Conservation (phyloP, 2,888 invertebrate species). For the Capitulum mitella region DNA sequence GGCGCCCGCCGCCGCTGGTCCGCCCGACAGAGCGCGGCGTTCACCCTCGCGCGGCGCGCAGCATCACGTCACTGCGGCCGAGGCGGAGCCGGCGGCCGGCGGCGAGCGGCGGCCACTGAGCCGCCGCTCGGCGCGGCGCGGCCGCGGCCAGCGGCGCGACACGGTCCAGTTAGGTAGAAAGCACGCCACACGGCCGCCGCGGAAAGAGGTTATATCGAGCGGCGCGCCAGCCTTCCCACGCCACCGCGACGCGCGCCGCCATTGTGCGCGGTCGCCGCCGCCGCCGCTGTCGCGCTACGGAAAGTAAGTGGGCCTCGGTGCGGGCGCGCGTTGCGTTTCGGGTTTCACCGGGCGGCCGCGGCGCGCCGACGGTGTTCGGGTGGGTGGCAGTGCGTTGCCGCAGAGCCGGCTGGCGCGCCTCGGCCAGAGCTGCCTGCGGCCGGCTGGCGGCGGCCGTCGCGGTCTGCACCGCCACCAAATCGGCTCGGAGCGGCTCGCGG, state of each 20-base stretch:
- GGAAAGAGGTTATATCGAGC: not conserved
- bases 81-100: not conserved
- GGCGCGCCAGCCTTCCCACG: not conserved
- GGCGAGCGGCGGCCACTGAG: no score
- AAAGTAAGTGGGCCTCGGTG: not conserved
- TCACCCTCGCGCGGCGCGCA: not conserved
- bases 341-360: not conserved
- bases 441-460: not conserved
- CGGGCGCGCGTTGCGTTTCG: not conserved
- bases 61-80: not conserved
- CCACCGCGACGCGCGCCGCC: not conserved
- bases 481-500: not conserved
- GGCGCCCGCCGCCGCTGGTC: not conserved
- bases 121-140: not conserved
- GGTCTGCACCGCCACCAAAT: not conserved
- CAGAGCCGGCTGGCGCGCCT: not conserved
- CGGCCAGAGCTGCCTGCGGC: not conserved
- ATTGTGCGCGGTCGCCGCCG: not conserved
- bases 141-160: not conserved
- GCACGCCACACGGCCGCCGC: slow-evolving; percentile 4
- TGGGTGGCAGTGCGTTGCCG: not conserved
- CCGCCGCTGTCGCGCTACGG: not conserved
- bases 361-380: no score
- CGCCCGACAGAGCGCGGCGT: not conserved
- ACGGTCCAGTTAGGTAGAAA: slow-evolving; percentile 13